Evolutionary conservation across 2,888 invertebrate genomes (phyloP), one percentile per base, ranked within the genome.

Genomic region (Volucella inanis): DNA sequence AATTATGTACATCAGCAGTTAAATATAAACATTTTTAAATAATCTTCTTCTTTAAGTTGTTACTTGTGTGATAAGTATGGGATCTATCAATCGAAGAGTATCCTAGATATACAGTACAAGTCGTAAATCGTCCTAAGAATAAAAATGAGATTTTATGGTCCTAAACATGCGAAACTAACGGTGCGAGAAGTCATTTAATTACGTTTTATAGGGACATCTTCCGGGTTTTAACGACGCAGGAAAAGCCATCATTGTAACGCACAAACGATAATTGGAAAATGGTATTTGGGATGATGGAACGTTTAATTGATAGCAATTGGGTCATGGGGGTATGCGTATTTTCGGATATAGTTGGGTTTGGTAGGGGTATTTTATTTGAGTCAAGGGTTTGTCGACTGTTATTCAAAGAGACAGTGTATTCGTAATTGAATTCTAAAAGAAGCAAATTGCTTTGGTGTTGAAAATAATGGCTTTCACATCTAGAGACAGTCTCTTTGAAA

Each of bases 261-360:
- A 50, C 41, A 61, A 61, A 62, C 38, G 65, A 54, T 71, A 54
- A 39, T 49, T 18, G 61, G 11, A 57, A 41, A 38, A 43, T 38
- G 22, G 45, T 8, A 47, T 22, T 45, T 22, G 43, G 47, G 6
- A 6, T 31, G 50, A 57, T 41, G 11, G 41, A 59, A 18, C 38
- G 39, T 64, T 43, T 75, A 39, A 78, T 75, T 78, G 59, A 71
- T 61, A 54, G 79, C 75, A 84, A 79, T 78, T 78, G 49, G 78
- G 74, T 75, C 74, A 70, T 50, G 54, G 57, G 54, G 62, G 67
- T 47, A 49, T 14, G 31, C 4, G 31, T 6, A 31, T 67, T 70
- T 61, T 49, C 9, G 57, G 38, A 14, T 15, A 31, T 14, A 18
- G 22, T 49, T 54, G 54, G 14, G n/a, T 49, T 15, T 31, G 38